Evolutionary conservation across 92 coral and sea anemone genomes (phyloP).

Genomic region (Chrysogorgia sp.): DNA sequence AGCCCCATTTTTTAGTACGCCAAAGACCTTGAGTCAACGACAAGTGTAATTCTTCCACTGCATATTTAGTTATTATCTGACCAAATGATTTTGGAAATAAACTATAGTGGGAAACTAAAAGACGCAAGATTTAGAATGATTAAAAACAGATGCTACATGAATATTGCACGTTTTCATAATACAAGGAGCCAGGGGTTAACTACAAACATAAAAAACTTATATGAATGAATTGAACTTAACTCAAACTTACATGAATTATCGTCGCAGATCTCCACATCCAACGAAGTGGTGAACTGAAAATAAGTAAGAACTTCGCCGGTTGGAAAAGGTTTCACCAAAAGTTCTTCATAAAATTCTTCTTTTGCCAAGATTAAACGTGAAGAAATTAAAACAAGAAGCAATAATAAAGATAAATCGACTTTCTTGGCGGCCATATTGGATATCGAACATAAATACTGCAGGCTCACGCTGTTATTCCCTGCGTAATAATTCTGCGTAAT

Average conservation of each 20-base stretch:
- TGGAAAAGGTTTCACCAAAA: constrained; percentile 75
- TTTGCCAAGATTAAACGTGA: constrained; percentile 29
- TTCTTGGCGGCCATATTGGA: constrained; percentile 20
- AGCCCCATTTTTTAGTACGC: constrained; percentile 92
- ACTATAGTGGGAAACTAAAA: constrained; percentile 84
- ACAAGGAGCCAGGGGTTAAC: not conserved
- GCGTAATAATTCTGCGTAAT: too few relatives aligned
- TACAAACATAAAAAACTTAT: not conserved
- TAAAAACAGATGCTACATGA: not conserved
- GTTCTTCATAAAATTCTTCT: constrained; percentile 91
- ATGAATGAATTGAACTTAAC: not conserved
- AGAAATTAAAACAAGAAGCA: not conserved
- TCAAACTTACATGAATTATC: constrained; percentile 67
- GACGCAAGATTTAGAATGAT: not conserved
- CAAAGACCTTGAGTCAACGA: constrained; percentile 96
- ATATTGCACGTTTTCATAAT: not conserved
- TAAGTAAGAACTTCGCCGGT: constrained; percentile 92
- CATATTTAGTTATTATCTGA: constrained; percentile 82
- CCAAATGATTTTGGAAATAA: constrained; percentile 97
- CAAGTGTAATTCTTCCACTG: constrained; percentile 90
- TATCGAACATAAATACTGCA: constrained; percentile 1
- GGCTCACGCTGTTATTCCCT: not conserved
- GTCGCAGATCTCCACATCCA: constrained; percentile 84
- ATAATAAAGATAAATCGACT: not conserved
- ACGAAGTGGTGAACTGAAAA: constrained; percentile 89